Percentiles rank a stretch among this genome's conserved stretches.
These are phyloP conservation scores for Torymus texanus DNA, from an alignment of 2,888 invertebrate genomes.

Conservation along the genomic window DNA sequence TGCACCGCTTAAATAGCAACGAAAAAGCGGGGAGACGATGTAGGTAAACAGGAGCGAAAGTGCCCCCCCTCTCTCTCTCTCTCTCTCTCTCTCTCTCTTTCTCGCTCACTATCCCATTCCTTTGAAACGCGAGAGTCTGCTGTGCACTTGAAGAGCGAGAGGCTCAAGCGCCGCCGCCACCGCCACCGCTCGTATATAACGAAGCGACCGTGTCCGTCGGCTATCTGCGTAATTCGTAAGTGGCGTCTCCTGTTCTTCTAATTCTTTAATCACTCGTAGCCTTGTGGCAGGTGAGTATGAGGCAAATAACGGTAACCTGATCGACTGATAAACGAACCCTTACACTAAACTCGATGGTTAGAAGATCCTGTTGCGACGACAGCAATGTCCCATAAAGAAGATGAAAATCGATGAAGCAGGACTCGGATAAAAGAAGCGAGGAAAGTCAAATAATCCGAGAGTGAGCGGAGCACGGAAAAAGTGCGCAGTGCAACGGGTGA, in stretches of 20 bases:
- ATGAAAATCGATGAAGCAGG: conserved; percentile 2
- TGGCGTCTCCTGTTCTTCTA: not conserved
- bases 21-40: not conserved
- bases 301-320: too few species aligned
- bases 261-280: too few species aligned
- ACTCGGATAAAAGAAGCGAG: not conserved
- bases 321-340: too few species aligned
- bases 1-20: conserved; percentile 22
- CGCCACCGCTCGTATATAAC: not conserved
- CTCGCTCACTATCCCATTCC: not conserved
- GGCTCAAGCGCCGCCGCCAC: not conserved
- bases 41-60: not conserved
- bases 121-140: conserved; percentile 18
- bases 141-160: conserved; percentile 22
- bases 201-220: not conserved
- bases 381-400: not conserved
- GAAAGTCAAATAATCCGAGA: too few species aligned
- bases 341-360: too few species aligned
- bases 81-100: not conserved
- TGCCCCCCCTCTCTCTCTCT: too few species aligned
- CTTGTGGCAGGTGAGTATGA: too few species aligned
- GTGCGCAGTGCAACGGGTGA: too few species aligned
- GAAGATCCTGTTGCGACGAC: too few species aligned
- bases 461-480: too few species aligned
- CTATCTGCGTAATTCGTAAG: conserved; percentile 1